phyloP scores from a whole-genome alignment of 2,888 invertebrate genomes.

The Eledone cirrhosa region DNA sequence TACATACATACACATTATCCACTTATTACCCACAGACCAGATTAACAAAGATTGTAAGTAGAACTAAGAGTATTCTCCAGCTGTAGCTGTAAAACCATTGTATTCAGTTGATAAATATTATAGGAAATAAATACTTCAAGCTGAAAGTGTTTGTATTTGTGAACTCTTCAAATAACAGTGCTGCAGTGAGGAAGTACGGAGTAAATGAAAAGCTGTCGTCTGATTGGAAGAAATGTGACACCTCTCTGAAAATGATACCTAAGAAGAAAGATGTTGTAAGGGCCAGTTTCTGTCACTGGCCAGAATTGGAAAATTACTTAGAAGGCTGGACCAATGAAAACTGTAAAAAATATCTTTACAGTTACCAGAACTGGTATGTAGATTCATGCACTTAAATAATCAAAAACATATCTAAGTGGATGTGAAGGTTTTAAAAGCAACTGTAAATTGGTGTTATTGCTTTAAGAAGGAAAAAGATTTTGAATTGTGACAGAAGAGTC shows the following conservation, averaged over 20 bases:
- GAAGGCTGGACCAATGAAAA: background rate
- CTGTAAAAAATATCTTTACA: too few relatives aligned
- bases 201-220: constrained; percentile 25
- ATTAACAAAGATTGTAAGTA: too few relatives aligned
- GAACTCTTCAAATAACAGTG: constrained; percentile 28
- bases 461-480: background rate
- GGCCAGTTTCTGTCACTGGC: background rate
- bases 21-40: too few relatives aligned
- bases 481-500: background rate
- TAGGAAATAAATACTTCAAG: too few relatives aligned
- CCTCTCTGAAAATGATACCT: background rate
- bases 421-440: background rate
- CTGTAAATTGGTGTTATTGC: background rate
- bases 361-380: background rate
- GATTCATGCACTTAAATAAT: background rate
- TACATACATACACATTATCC: too few relatives aligned
- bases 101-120: too few relatives aligned
- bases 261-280: background rate
- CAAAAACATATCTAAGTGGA: background rate
- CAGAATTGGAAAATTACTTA: background rate
- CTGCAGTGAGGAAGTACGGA: constrained; percentile 16
- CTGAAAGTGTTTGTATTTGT: constrained; percentile 28
- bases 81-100: too few relatives aligned
- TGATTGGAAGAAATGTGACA: constrained; percentile 26
- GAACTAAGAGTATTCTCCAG: too few relatives aligned